A percentile compares a stretch with the other conserved stretches of the same genome.
Conservation (phyloP, 1,140 invertebrate species). For the Steinernema feltiae region DNA sequence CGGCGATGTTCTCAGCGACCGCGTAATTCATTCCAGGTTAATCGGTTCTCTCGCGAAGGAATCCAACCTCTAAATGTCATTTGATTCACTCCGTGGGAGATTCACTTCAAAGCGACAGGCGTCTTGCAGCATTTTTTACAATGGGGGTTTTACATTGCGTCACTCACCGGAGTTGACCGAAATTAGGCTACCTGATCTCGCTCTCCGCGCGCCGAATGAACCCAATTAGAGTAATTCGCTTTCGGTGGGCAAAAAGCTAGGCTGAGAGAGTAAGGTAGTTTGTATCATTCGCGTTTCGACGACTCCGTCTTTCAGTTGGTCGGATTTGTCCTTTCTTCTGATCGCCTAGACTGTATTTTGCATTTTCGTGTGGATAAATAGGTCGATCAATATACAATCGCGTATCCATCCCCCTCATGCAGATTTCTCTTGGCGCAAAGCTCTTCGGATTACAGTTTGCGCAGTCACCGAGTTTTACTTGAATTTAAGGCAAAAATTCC, state of each 20-base stretch:
- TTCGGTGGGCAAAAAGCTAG: not conserved
- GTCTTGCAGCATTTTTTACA: not conserved
- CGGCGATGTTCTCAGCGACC: not conserved
- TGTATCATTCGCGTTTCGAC: not conserved
- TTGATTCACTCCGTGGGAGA: not conserved
- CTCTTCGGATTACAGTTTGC: not conserved
- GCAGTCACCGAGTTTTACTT: not conserved
- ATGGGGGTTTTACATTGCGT: not conserved
- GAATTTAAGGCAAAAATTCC: not conserved
- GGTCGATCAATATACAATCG: constrained; percentile 13
- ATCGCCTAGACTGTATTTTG: constrained; percentile 4
- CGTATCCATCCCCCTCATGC: not conserved
- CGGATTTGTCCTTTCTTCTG: not conserved
- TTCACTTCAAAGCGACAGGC: not conserved
- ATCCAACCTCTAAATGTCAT: not conserved
- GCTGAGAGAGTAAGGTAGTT: not conserved
- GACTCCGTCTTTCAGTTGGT: not conserved
- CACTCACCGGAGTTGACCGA: not conserved
- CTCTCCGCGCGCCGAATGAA: not conserved
- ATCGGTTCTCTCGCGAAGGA: not conserved
- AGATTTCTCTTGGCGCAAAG: not conserved
- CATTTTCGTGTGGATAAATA: constrained; percentile 9
- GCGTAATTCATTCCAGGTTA: not conserved
- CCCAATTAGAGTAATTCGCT: not conserved
- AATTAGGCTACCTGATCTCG: not conserved